Evolutionary conservation across 2,888 invertebrate species (phyloP).

Genomic region (Ryuthela nishihirai): DNA sequence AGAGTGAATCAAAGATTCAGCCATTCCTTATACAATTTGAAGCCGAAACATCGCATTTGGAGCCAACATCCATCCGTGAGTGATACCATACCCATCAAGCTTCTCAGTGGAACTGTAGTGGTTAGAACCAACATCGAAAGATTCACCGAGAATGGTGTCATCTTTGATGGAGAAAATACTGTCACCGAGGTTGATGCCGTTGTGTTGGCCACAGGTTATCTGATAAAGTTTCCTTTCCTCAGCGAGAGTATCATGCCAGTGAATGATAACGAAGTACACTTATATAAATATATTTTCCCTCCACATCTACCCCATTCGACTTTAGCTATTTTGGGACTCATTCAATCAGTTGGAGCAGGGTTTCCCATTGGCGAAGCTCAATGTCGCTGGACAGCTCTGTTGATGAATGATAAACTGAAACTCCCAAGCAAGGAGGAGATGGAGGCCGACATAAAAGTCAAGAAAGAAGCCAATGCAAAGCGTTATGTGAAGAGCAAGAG

Average conservation of each 20-base stretch:
- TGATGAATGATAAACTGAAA: conserved; percentile 56
- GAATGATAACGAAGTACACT: conserved; percentile 21
- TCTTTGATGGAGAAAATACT: conserved; percentile 47
- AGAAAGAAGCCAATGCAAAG: conserved; percentile 38
- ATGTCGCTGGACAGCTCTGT: conserved; percentile 53
- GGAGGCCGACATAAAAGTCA: conserved; percentile 48
- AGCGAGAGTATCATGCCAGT: conserved; percentile 19
- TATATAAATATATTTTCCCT: conserved; percentile 34
- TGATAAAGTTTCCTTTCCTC: conserved; percentile 37
- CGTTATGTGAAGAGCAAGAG: conserved; percentile 25
- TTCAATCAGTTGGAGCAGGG: conserved; percentile 70
- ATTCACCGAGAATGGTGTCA: conserved; percentile 46
- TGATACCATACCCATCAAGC: conserved; percentile 53
- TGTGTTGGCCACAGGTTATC: conserved; percentile 39
- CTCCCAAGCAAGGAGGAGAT: conserved; percentile 48
- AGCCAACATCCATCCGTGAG: conserved; percentile 48
- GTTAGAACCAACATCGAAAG: conserved; percentile 47
- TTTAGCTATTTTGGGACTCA: conserved; percentile 77
- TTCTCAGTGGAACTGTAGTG: conserved; percentile 49
- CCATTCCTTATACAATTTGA: conserved; percentile 50
- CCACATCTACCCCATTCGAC: conserved; percentile 71
- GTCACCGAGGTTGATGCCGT: conserved; percentile 30
- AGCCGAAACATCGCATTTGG: conserved; percentile 48
- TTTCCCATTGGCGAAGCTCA: conserved; percentile 83
- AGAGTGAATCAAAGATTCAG: conserved; percentile 47